Conservation (phyloP, 2,113 vertebrate species). For the Willisornis vidua region DNA sequence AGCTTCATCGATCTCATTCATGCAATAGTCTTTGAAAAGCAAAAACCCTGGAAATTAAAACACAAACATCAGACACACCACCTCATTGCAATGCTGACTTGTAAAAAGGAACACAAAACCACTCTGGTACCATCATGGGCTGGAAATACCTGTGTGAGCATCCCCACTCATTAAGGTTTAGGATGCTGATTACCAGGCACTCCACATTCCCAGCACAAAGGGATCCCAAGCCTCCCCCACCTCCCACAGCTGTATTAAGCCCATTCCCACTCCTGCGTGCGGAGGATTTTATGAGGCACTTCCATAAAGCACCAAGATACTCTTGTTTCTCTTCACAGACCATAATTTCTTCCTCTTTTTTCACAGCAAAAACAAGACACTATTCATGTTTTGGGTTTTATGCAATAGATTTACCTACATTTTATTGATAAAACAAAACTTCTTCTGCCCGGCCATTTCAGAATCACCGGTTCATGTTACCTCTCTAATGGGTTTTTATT, state of each 20-base stretch:
- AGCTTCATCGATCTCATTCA: constrained; percentile 94
- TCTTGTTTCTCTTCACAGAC: neutral
- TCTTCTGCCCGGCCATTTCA: neutral
- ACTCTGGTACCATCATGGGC: fast-evolving
- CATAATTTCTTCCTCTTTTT: neutral
- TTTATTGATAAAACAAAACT: neutral
- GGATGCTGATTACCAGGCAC: neutral
- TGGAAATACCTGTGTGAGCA: neutral
- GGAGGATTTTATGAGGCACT: neutral
- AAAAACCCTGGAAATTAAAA: constrained; percentile 84
- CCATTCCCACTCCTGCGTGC: neutral
- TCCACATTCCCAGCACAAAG: neutral
- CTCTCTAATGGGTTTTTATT: constrained; percentile 17
- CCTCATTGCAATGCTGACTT: fast-evolving
- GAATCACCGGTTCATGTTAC: neutral
- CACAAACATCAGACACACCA: neutral
- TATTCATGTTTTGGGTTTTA: neutral
- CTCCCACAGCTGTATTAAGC: neutral
- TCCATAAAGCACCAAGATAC: neutral
- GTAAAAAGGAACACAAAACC: neutral
- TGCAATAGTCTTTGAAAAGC: constrained; percentile 96
- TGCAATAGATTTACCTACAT: neutral
- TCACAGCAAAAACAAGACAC: neutral
- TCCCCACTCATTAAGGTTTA: fast-evolving
- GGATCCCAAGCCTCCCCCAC: neutral